These are phyloP conservation scores for Toxotes lorentzi DNA, from an alignment of 2,797 vertebrate genomes.

Conservation along the genomic window DNA sequence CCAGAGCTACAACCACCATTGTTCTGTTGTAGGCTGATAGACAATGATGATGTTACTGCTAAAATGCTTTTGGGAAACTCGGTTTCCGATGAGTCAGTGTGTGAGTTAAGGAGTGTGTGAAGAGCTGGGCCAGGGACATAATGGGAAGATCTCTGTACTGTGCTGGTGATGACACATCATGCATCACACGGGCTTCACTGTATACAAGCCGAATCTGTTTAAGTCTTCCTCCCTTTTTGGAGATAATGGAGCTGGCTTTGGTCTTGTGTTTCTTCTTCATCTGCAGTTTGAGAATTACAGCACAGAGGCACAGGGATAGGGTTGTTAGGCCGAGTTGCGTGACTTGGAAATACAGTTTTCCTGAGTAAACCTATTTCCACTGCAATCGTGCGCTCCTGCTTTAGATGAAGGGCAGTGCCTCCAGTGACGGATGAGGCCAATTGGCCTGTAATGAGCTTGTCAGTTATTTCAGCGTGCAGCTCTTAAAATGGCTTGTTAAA, in stretches of 20 bases:
- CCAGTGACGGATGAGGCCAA: constrained; percentile 73
- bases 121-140: constrained; percentile 30
- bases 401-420: constrained; percentile 33
- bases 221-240: constrained; percentile 45
- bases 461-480: constrained; percentile 57
- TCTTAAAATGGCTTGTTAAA: constrained; percentile 72
- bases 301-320: constrained; percentile 15
- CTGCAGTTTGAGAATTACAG: not conserved
- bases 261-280: constrained; percentile 5
- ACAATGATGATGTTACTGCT: constrained; percentile 75
- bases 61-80: constrained; percentile 62
- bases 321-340: constrained; percentile 10
- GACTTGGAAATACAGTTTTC: constrained; percentile 35
- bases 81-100: constrained; percentile 71
- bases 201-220: constrained; percentile 53
- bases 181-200: constrained; percentile 61
- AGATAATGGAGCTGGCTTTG: constrained; percentile 17
- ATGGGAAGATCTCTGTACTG: constrained; percentile 21
- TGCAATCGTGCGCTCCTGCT: constrained; percentile 36
- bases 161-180: constrained; percentile 58
- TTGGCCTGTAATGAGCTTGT: constrained; percentile 57
- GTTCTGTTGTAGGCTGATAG: constrained; percentile 69
- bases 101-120: constrained; percentile 47
- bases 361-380: constrained; percentile 38
- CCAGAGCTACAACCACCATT: constrained; percentile 58